phyloP scores from a whole-genome alignment of 2,113 vertebrate genomes.

The Heloderma charlesbogerti region DNA sequence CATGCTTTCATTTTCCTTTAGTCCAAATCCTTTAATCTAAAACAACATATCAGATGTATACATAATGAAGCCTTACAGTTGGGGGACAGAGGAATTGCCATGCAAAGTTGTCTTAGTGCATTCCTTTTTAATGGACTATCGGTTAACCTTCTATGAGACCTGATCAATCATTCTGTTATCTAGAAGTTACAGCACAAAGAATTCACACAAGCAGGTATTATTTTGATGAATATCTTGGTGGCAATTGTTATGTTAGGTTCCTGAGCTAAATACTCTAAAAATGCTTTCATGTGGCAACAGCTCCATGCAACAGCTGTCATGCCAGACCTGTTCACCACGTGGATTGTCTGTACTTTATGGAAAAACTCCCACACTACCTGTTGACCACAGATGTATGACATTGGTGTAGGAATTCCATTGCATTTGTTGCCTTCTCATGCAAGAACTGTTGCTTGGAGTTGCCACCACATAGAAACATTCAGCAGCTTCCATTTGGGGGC shows the following conservation, averaged over 20 bases:
- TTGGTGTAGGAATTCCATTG: not conserved
- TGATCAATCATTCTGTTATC: not conserved
- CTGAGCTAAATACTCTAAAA: not conserved
- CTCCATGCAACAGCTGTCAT: not conserved
- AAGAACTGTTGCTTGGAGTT: not conserved
- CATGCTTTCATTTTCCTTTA: not conserved
- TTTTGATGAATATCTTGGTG: not conserved
- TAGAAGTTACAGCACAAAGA: not conserved
- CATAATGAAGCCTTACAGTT: not conserved
- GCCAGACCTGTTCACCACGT: not conserved
- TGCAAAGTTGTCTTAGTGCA: not conserved
- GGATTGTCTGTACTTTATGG: not conserved
- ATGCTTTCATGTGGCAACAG: not conserved
- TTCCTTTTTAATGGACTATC: not conserved
- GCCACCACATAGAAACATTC: not conserved
- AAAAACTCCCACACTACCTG: not conserved
- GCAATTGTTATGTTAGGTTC: not conserved
- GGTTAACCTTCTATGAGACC: not conserved
- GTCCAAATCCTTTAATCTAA: not conserved
- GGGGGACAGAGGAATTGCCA: not conserved
- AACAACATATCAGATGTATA: not conserved
- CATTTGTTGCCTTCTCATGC: not conserved
- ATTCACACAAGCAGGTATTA: not conserved
- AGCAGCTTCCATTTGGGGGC: not conserved
- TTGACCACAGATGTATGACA: too few species aligned